phyloP scores from a whole-genome alignment of 1,140 invertebrate species.

The Cyclina sinensis region DNA sequence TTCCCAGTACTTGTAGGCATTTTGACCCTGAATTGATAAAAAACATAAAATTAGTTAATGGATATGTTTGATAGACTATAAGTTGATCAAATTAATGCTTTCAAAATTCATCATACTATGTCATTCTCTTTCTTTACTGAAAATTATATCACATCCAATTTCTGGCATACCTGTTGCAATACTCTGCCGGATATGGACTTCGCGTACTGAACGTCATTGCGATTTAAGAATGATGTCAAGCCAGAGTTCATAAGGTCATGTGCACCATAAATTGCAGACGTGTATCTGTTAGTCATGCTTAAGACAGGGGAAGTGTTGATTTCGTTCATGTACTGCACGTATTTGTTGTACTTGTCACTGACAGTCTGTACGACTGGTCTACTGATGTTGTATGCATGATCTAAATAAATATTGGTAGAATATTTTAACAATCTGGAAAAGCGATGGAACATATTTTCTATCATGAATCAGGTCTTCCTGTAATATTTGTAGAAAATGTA shows the following conservation, averaged over 20 bases:
- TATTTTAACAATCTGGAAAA: too few species aligned
- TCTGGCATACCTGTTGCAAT: conserved; percentile 60
- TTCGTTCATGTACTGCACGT: conserved; percentile 45
- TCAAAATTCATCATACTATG: too few species aligned
- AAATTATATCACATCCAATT: background rate
- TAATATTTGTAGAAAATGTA: too few species aligned
- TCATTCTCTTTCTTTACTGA: too few species aligned
- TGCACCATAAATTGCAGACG: conserved; percentile 62
- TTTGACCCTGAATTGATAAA: conserved; percentile 61
- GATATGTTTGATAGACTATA: too few species aligned
- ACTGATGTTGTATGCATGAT: conserved; percentile 36
- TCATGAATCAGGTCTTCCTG: too few species aligned
- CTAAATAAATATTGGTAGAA: conserved; percentile 3
- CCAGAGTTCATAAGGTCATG: conserved; percentile 39
- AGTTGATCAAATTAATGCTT: too few species aligned
- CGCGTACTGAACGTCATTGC: conserved; percentile 23
- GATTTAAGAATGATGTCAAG: conserved; percentile 14
- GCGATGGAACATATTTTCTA: too few species aligned
- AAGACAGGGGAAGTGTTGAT: background rate
- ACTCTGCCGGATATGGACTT: conserved; percentile 40
- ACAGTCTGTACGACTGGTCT: background rate
- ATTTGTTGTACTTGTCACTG: conserved; percentile 40
- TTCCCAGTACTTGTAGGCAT: conserved; percentile 75
- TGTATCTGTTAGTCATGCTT: conserved; percentile 63
- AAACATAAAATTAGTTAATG: background rate